Evolutionary conservation across 2,888 invertebrate species (phyloP), one percentile per base, ranked within the genome.

Genomic region (Apamea epomidion): DNA sequence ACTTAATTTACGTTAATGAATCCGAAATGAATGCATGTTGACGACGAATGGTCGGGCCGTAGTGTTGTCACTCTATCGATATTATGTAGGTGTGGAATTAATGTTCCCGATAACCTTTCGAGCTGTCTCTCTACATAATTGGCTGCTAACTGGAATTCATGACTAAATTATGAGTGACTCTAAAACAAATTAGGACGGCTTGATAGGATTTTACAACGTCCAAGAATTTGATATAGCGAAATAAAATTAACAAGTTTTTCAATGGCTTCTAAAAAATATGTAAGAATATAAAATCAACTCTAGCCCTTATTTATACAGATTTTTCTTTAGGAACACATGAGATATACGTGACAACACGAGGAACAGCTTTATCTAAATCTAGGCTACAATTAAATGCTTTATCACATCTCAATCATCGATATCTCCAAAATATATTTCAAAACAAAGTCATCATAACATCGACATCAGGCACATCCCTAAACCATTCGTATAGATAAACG

Each of bases 1-100:
- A 95, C 96, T 97, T 96, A 96, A 97, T 97, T 96, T 96, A 95
- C 94, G 94, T 95, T 96, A 97, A 96, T 96, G 95, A 97, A 95
- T 94, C 93, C 94, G 86, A 94, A 96, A 95, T 95, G 93, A 95
- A 95, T 96, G 95, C 94, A 93, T 90, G 90, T 92, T 92, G 93
- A 93, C 93, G 93, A 94, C 92, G 92, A 93, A 95, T 94, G 94
- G 93, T 81, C 87, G 89, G 86, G 73, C 77, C 84, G 83, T 94
- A 95, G 95, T 93, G 95, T 76, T 92, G 94, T 84, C 84, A 74
- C 76, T 70, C 51, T 78, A 82, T 92, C 91, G 91, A 92, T 91
- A 78, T 67, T 81, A 89, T 87, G 92, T 92, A 91, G 92, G 92
- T 88, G 92, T 90, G 88, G 88, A 88, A 91, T 91, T 92, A 92